Conservation (phyloP, 2,888 invertebrate species). For the Orthosia cruda region DNA sequence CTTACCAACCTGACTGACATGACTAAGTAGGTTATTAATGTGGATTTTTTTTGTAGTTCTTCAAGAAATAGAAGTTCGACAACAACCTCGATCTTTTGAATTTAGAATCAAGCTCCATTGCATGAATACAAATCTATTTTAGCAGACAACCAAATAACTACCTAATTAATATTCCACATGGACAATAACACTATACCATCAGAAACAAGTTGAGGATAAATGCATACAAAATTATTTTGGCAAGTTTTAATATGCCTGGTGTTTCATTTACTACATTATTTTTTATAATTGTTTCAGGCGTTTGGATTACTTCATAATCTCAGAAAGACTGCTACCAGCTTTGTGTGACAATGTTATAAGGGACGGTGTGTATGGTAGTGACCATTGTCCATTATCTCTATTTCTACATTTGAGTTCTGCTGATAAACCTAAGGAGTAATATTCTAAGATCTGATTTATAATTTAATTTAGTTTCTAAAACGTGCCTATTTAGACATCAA, state of each 20-base stretch:
- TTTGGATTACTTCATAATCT: conserved; percentile 98
- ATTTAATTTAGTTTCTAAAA: conserved; percentile 17
- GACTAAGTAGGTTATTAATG: not conserved
- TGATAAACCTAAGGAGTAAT: conserved; percentile 86
- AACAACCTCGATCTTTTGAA: not conserved
- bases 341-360: conserved; percentile 97
- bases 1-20: not conserved
- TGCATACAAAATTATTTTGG: conserved; percentile 2
- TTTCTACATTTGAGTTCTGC: conserved; percentile 92
- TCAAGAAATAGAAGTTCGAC: not conserved
- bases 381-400: conserved; percentile 98
- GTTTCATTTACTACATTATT: not conserved
- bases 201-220: not conserved
- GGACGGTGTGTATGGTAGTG: conserved; percentile 96
- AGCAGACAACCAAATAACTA: conserved; percentile 1
- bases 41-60: not conserved
- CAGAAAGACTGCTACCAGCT: conserved; percentile 94
- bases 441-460: conserved; percentile 10
- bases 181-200: too few relatives aligned
- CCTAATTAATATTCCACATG: conserved; percentile 13
- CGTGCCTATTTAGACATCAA: conserved; percentile 17
- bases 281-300: conserved; percentile 93
- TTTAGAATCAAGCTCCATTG: not conserved
- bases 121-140: conserved; percentile 3
- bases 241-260: not conserved